Conservation (phyloP, 2,888 invertebrate species). For the Plagodis dolabraria region DNA sequence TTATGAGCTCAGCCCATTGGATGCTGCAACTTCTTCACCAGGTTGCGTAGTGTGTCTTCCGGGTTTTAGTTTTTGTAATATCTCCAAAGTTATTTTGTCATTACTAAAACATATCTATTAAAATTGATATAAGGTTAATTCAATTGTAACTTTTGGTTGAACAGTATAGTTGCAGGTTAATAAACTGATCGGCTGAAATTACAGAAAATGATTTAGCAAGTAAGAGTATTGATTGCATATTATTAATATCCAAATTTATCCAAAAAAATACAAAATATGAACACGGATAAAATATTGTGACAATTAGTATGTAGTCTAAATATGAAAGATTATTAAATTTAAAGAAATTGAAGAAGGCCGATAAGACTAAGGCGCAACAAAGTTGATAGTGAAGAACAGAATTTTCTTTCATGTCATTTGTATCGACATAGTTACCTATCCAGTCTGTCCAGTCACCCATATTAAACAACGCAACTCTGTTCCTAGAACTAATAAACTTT, state of each 20-base stretch:
- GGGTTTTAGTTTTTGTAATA: not conserved
- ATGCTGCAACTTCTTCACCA: not conserved
- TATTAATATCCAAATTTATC: no score
- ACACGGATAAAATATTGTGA: not conserved
- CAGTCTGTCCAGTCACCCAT: conserved; percentile 1
- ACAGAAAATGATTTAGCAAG: no score
- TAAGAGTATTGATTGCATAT: no score
- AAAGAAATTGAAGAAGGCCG: no score
- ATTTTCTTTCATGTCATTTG: not conserved
- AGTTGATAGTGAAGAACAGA: no score
- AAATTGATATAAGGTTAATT: no score
- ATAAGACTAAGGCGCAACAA: no score
- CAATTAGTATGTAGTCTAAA: not conserved
- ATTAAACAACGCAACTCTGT: conserved; percentile 10
- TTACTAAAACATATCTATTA: no score
- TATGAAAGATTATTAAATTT: not conserved
- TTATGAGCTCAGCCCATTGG: not conserved
- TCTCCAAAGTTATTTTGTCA: no score
- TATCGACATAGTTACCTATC: not conserved
- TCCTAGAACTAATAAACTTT: conserved; percentile 9
- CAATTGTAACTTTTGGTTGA: no score
- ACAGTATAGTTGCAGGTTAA: no score
- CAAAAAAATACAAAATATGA: not conserved
- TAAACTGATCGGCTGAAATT: no score
- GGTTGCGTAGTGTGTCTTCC: not conserved